A percentile compares a stretch with the other conserved stretches of the same genome.
Evolutionary conservation across 23 tunicate species (phyloP).

Genomic region (Phallusia fumigata): DNA sequence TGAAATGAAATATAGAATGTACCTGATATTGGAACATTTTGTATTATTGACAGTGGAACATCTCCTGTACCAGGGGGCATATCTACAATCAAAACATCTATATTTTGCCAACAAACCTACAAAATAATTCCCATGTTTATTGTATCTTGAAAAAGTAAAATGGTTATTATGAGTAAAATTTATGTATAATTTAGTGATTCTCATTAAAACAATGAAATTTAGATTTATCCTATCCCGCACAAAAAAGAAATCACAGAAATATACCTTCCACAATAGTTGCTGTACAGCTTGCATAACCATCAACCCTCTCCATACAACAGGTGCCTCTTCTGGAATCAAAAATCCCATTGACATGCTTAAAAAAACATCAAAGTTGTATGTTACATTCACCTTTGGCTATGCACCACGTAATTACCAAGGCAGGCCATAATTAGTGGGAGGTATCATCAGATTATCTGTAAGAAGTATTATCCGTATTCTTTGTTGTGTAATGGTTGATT

Average conservation of each 20-base stretch:
- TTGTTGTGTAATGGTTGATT: not conserved
- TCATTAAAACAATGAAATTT: too few relatives aligned
- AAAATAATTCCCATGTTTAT: too few relatives aligned
- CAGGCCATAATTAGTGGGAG: slow-evolving; percentile 31
- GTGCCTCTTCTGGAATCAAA: slow-evolving; percentile 44
- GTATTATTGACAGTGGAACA: slow-evolving; percentile 52
- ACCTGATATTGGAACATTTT: slow-evolving; percentile 69
- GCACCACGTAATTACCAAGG: slow-evolving; percentile 11
- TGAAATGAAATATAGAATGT: too few relatives aligned
- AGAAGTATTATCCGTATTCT: not conserved
- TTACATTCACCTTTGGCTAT: not conserved
- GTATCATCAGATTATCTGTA: slow-evolving; percentile 64
- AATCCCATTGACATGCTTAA: slow-evolving; percentile 80
- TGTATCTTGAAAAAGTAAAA: too few relatives aligned
- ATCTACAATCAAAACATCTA: slow-evolving; percentile 52
- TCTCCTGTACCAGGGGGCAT: slow-evolving; percentile 84
- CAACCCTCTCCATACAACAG: slow-evolving; percentile 76
- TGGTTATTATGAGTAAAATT: too few relatives aligned
- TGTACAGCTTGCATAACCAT: slow-evolving; percentile 80
- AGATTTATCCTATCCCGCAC: too few relatives aligned
- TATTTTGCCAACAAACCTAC: slow-evolving; percentile 48
- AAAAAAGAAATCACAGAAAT: not conserved
- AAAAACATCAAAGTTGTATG: not conserved
- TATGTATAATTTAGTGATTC: too few relatives aligned
- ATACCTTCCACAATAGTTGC: slow-evolving; percentile 58